Evolutionary conservation across 2,888 invertebrate genomes (phyloP), one percentile per base, ranked within the genome.

Genomic region (Drosophila barbarae): DNA sequence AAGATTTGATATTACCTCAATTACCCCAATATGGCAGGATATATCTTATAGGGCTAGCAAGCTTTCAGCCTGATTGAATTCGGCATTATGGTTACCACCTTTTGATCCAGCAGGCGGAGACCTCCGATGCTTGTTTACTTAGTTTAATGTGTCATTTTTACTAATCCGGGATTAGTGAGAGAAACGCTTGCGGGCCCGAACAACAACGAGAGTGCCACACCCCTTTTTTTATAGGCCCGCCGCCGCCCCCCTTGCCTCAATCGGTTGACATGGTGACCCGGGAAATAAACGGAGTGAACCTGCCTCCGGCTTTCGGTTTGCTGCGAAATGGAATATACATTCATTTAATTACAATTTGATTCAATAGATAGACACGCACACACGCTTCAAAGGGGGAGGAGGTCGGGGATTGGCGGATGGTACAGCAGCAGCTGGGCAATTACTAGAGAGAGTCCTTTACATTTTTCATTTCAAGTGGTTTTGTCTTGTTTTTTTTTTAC

Each of bases 291-390:
- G 36, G 51, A 30, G 26, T 26, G 60, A 36, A 44, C 41, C 63
- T 34, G 63, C 49, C 65, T 41, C 6, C 47, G 60, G 66, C 38
- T 36, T 34, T 13, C 44, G 50, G 18, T 15, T 26, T 32, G 47
- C 36, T 51, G 44, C 26, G 41, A 30, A 56, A 52, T 53, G 49
- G 56, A 69, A 54, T 57, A 54, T 57, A 67, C 63, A 79, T 72
- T 77, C 72, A 78, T 78, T 77, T 71, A 80, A 79, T 79, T 76
- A 77, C 73, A 79, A 79, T 79, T 77, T 74, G 57, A 66, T 72
- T 69, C 68, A 49, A 67, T 66, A 56, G 58, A 39, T 52, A 32
- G 39, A 47, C 46, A 58, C 46, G 42, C 51, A 60, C 51, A 60
- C 57, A 54, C 46, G 36, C 34, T 13, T 26, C 55, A 34, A 49